Evolutionary conservation across 2,113 vertebrate genomes (phyloP).

Genomic region (Plecturocebus donacophilus): DNA sequence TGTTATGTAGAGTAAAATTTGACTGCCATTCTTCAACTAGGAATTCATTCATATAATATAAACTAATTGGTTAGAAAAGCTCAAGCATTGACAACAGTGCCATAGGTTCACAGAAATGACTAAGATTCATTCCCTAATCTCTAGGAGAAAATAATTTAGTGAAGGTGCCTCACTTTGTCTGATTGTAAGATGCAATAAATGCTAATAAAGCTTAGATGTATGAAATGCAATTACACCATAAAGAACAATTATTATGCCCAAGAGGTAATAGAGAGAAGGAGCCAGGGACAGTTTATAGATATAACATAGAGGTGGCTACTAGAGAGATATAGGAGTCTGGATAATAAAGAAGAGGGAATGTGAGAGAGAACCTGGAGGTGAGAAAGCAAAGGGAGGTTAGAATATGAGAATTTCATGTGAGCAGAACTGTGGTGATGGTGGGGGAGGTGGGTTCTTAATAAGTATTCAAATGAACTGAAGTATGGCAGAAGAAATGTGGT

Average conservation of each 20-base stretch:
- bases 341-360: neutral
- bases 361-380: neutral
- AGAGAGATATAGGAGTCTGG: neutral
- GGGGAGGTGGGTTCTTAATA: neutral
- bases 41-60: slow-evolving; percentile 27
- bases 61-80: neutral
- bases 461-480: neutral
- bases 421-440: neutral
- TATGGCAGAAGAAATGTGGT: neutral
- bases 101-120: neutral
- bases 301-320: neutral
- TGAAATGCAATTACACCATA: neutral
- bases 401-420: neutral
- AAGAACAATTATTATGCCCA: neutral
- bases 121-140: neutral
- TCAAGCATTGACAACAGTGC: neutral
- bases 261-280: neutral
- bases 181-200: neutral
- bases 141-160: neutral
- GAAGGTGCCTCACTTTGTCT: neutral
- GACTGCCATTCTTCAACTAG: neutral
- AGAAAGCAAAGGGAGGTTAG: neutral
- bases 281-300: neutral
- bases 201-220: neutral
- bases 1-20: neutral